phyloP scores from a whole-genome alignment of 2,113 vertebrate genomes.

The Balaenoptera acutorostrata region DNA sequence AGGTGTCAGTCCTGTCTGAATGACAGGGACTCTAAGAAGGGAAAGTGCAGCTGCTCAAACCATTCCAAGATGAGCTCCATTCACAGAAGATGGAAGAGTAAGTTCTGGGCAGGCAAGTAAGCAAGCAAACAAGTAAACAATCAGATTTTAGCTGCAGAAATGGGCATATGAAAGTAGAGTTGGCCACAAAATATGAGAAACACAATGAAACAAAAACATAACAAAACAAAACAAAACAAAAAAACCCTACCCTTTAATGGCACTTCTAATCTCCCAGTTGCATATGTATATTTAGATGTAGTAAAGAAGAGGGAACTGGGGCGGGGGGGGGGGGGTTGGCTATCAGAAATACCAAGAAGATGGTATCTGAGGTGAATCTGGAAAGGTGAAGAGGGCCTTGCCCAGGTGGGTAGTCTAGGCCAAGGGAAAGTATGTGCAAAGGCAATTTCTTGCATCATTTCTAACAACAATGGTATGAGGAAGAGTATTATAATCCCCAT shows the following conservation, averaged over 20 bases:
- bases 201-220: background rate
- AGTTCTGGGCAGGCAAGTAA: background rate
- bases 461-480: background rate
- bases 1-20: background rate
- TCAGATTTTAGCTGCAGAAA: background rate
- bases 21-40: fast-evolving
- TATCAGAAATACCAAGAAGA: background rate
- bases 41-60: background rate
- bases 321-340: background rate
- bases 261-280: background rate
- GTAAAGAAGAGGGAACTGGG: background rate
- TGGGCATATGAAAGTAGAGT: background rate
- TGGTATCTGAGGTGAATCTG: background rate
- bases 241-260: background rate
- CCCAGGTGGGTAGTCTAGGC: background rate
- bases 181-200: background rate
- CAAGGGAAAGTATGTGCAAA: background rate
- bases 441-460: background rate
- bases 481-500: background rate
- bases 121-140: background rate
- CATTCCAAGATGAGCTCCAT: background rate
- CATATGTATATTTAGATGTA: background rate
- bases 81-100: background rate
- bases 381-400: background rate
- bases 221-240: background rate